A percentile compares a stretch with the other conserved stretches of the same genome.
Conservation (phyloP, 2,113 vertebrate genomes). For the Numida meleagris region DNA sequence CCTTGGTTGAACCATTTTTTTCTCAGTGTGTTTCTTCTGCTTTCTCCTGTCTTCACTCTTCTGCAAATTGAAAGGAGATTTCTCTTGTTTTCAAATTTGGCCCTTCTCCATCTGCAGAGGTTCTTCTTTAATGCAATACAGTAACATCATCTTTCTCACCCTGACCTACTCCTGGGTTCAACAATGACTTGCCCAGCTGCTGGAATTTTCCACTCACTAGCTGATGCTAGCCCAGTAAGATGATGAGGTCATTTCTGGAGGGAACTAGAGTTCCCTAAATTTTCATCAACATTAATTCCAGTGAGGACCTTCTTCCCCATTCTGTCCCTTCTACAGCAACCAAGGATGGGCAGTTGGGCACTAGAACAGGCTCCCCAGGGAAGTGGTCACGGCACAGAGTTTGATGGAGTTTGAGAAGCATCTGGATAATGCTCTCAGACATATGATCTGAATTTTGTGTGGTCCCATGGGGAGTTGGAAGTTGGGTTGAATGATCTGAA, state of each 20-base stretch:
- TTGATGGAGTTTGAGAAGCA: too few species aligned
- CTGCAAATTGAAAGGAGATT: not conserved
- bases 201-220: not conserved
- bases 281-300: not conserved
- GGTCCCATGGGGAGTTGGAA: too few species aligned
- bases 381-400: too few species aligned
- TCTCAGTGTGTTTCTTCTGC: not conserved
- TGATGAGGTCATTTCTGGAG: not conserved
- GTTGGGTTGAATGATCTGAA: too few species aligned
- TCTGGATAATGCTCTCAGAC: too few species aligned
- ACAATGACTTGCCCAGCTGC: not conserved
- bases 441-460: too few species aligned
- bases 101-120: not conserved
- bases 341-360: too few species aligned
- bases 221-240: not conserved
- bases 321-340: not conserved
- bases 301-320: not conserved
- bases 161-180: not conserved
- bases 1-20: not conserved
- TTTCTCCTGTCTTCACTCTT: not conserved
- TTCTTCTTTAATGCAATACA: not conserved
- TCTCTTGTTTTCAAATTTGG: not conserved
- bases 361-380: too few species aligned
- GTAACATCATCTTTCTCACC: not conserved
- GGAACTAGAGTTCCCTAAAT: not conserved